Evolutionary conservation across 2,113 vertebrate species (phyloP), one percentile per base, ranked within the genome.

Genomic region (Morone saxatilis): DNA sequence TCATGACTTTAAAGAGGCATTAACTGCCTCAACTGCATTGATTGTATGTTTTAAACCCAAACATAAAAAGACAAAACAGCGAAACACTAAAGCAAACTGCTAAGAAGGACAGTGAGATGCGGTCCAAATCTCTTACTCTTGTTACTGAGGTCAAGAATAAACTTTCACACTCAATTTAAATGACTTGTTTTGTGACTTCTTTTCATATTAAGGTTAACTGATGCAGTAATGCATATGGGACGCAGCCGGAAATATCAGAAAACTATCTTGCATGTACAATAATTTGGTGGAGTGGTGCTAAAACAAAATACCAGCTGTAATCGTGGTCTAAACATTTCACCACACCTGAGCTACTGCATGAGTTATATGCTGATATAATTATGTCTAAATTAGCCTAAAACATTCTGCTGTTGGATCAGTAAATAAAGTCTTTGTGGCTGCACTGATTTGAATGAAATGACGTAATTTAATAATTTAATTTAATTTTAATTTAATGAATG

Each of bases 331-430:
- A 81, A 51, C 47, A 12, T 61, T 86, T 53, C 53, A 73, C 40
- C 50, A 80, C 71, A 85, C 83, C 71, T 73, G 83, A 84, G 80
- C 85, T 81, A 74, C 57, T 75, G 51, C 71, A 45, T 51, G 41
- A 61, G 36, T 70, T 71, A 47, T 45, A 60, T 48, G 20, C 25
- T 25, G 5, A 16, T 41, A 17, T 45, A 6, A 71, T 68, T 65
- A n/a, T n/a, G 7, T 76, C n/a, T 40, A 50, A 76, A 81, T 75
- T 62, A 48, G 54, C 47, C 81, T 38, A 2, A 5, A 73, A 80
- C 74, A 84, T 79, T 86, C 68, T 41, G 31, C 72, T 78, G 41
- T 38, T 71, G 51, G 72, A 83, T 74, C 36, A 75, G 72, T 54
- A 66, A 71, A 45, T 61, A 20, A 47, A 40, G 7, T 83, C n/a